Evolutionary conservation across 1,140 invertebrate species (phyloP).

Genomic region (Brachionus rotundiformis): DNA sequence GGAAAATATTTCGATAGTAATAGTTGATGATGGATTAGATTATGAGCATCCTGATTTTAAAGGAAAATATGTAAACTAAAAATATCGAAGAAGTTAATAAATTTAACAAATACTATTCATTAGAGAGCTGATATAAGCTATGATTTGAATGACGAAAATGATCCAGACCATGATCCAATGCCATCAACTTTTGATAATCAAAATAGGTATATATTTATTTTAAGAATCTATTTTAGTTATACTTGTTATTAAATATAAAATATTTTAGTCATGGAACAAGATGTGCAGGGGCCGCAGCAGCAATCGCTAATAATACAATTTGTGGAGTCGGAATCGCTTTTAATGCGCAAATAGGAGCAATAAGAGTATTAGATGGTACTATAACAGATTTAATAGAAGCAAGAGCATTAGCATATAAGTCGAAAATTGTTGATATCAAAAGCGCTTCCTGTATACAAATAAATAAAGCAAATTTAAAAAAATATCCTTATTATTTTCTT

Average conservation of each 20-base stretch:
- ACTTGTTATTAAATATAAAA: background rate
- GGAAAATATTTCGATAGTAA: conserved; percentile 27
- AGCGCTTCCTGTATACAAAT: conserved; percentile 66
- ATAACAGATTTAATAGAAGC: conserved; percentile 62
- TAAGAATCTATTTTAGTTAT: background rate
- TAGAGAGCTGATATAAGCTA: conserved; percentile 50
- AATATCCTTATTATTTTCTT: too few relatives aligned
- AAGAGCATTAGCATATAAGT: conserved; percentile 57
- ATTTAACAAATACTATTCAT: background rate
- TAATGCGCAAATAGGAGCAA: conserved; percentile 82
- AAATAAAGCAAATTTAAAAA: too few relatives aligned
- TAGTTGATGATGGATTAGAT: conserved; percentile 52
- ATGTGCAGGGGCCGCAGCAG: conserved; percentile 96
- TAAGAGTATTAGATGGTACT: conserved; percentile 62
- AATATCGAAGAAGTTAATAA: background rate
- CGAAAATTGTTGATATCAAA: conserved; percentile 61
- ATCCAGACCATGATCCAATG: conserved; percentile 52
- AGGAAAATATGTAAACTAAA: conserved; percentile 49
- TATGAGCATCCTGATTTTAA: conserved; percentile 51
- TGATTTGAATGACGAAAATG: conserved; percentile 52
- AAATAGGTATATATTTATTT: conserved; percentile 39
- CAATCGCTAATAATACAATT: conserved; percentile 89
- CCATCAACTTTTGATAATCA: conserved; percentile 46
- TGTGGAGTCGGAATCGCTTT: conserved; percentile 94
- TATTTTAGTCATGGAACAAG: conserved; percentile 82